Percentiles rank a stretch among this genome's conserved stretches.
phyloP scores from a whole-genome alignment of 1,140 invertebrate genomes.

The Chelonus insularis region DNA sequence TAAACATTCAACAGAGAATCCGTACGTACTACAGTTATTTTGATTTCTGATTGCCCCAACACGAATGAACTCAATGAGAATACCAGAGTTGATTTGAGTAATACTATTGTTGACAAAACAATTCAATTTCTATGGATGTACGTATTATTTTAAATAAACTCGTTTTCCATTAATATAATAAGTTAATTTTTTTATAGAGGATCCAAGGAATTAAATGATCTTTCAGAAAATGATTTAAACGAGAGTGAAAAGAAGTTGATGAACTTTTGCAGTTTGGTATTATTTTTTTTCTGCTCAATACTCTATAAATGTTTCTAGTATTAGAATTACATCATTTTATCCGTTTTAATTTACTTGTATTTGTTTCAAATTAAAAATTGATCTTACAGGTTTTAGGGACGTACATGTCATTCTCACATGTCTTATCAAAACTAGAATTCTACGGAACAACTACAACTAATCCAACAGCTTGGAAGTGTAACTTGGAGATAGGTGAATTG shows the following conservation, averaged over 20 bases:
- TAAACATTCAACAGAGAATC: too few species aligned
- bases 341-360: not conserved
- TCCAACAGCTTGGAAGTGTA: slow-evolving; percentile 27
- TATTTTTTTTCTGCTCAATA: not conserved
- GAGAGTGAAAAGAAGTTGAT: slow-evolving; percentile 8
- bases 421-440: slow-evolving; percentile 31
- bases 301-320: too few species aligned
- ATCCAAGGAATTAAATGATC: slow-evolving; percentile 6
- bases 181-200: slow-evolving; percentile 7
- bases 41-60: slow-evolving; percentile 17
- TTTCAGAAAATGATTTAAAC: not conserved
- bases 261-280: slow-evolving; percentile 4
- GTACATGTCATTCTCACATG: slow-evolving; percentile 33
- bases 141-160: not conserved
- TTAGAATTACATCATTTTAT: not conserved
- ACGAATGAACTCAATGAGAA: not conserved
- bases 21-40: not conserved
- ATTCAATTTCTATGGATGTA: slow-evolving; percentile 22
- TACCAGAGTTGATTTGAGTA: not conserved
- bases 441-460: slow-evolving; percentile 20
- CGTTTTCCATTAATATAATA: not conserved
- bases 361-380: not conserved
- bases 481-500: slow-evolving; percentile 30
- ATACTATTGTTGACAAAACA: not conserved
- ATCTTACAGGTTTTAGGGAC: slow-evolving; percentile 28